Evolutionary conservation across 2,888 invertebrate genomes (phyloP).

Genomic region (Gymnoscelis rufifasciata): DNA sequence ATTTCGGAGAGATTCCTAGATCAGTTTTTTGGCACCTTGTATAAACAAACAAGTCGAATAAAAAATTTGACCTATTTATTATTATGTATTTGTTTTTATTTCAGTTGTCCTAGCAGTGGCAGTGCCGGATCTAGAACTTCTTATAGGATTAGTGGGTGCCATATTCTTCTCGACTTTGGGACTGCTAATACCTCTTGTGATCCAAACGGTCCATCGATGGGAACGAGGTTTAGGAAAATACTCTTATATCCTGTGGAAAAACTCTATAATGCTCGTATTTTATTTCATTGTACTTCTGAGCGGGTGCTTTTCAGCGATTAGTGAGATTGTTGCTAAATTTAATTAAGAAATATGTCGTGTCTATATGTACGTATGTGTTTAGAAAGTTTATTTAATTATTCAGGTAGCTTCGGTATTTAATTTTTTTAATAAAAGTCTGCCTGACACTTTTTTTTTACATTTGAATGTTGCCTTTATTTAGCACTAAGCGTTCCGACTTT

Average conservation of each 20-base stretch:
- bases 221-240: slow-evolving; percentile 81
- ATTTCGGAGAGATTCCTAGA: too few relatives aligned
- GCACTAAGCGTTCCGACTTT: too few relatives aligned
- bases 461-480: too few relatives aligned
- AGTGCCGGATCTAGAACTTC: slow-evolving; percentile 89
- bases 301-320: slow-evolving; percentile 55
- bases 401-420: too few relatives aligned
- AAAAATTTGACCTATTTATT: too few relatives aligned
- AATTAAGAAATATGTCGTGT: neutral
- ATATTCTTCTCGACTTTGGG: slow-evolving; percentile 86
- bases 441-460: too few relatives aligned
- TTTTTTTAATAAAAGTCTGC: too few relatives aligned
- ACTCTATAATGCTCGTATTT: slow-evolving; percentile 61
- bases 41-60: too few relatives aligned
- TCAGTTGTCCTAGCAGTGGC: slow-evolving; percentile 85
- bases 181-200: slow-evolving; percentile 84
- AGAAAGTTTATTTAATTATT: too few relatives aligned
- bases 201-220: slow-evolving; percentile 86
- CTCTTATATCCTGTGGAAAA: slow-evolving; percentile 83
- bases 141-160: slow-evolving; percentile 93
- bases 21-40: too few relatives aligned
- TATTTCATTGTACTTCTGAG: slow-evolving; percentile 56
- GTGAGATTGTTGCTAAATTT: slow-evolving; percentile 43
- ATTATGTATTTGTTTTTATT: slow-evolving; percentile 32
- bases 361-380: neutral